Percentiles rank a stretch among this genome's conserved stretches.
phyloP scores from a whole-genome alignment of 2,113 vertebrate species.

The Erythrocercus mccallii region DNA sequence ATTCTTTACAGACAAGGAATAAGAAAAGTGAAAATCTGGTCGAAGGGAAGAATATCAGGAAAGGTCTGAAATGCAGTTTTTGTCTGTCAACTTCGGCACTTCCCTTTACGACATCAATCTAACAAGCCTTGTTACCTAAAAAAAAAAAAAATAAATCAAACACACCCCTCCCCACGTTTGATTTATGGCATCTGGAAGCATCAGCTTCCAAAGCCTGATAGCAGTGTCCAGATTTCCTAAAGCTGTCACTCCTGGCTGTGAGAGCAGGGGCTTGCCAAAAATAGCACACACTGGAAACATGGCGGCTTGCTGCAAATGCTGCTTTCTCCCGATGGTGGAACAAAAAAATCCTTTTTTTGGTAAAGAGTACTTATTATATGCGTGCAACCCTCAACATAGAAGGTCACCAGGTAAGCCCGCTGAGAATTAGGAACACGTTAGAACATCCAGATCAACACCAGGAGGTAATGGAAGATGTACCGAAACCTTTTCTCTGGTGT shows the following conservation, averaged over 20 bases:
- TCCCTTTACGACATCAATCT: neutral
- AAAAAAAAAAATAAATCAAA: neutral
- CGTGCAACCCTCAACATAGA: neutral
- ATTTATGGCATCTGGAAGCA: conserved; percentile 4
- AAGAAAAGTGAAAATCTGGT: neutral
- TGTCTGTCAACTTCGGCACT: neutral
- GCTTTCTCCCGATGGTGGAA: neutral
- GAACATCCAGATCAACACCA: neutral
- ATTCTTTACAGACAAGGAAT: neutral
- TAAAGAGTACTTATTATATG: neutral
- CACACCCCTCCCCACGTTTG: neutral
- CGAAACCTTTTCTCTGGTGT: neutral
- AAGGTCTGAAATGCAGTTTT: neutral
- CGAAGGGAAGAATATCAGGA: neutral
- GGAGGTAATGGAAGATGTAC: neutral
- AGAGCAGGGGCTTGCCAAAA: conserved; percentile 51
- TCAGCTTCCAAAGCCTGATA: neutral
- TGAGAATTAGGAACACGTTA: neutral
- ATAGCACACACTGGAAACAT: conserved; percentile 58
- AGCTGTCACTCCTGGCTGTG: conserved; percentile 19
- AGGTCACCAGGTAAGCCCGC: neutral
- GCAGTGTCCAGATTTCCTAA: conserved; percentile 29
- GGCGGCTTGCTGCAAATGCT: conserved; percentile 45
- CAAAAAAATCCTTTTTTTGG: neutral
- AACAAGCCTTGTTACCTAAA: neutral